Evolutionary conservation across 2,113 vertebrate genomes (phyloP), one percentile per base, ranked within the genome.

Genomic region (Pseudorasbora parva): DNA sequence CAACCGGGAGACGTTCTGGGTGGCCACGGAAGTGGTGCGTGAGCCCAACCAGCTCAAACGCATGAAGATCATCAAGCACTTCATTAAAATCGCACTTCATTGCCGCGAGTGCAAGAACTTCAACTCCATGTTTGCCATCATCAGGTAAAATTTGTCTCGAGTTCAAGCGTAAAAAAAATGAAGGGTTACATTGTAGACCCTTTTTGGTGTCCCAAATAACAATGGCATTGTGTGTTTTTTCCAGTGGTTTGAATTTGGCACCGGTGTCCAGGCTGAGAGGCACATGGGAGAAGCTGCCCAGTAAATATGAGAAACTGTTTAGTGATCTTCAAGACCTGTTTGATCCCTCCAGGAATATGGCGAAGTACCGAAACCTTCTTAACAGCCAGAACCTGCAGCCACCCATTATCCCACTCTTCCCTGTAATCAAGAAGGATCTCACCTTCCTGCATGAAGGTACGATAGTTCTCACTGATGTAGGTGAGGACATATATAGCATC

Each of bases 41-140:
- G 98, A 99, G 91, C 95, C 95, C 74, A 99, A 99, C 93, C 98
- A 99, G 89, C 93, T 99, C 41, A 99, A 99, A 86, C 95, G 97
- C 87, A 99, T 99, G 97, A 99, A 99, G 93, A 99, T 94, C 73
- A 91, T 99, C 86, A 99, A 99, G 89, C 98, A 99, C 92, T 99
- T 99, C 92, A 95, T 99, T 92, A 99, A 99, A 92, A 99, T 99
- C 77, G 98, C 98, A 0, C 91, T 99, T n/a, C 98, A 99, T 91
- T 99, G 98, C 88, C 93, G 98, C 84, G 98, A 99, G 86, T 99
- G 98, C 97, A 99, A 99, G 94, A 99, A 99, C 93, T 99, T 99
- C 92, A 99, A 97, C 94, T 99, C 98, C 0, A 99, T 99, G 98
- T 99, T 99, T 89, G 98, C 98, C 82, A 98, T 99, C 89, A 99